Base-by-base conservation (phyloP, 2,888 invertebrate species). In the Notodonta dromedarius region DNA sequence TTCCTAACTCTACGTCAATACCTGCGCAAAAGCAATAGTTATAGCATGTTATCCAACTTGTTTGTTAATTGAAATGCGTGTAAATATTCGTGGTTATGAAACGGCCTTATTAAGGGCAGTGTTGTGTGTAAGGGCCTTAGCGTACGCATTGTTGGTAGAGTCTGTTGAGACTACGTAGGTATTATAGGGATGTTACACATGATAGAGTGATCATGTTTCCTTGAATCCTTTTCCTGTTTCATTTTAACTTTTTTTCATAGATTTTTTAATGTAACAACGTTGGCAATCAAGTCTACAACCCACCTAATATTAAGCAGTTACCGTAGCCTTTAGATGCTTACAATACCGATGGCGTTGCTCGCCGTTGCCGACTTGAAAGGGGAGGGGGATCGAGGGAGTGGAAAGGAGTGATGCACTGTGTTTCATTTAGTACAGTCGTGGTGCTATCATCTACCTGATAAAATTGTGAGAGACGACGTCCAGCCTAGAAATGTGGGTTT, bases 61-160 rank as follows among this genome's bases (percentile, higher is more conserved):
- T 88, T 86, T 80, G 88, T 89, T 91, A 91, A 91, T 91, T 90
- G 89, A 89, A 89, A 89, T 84, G 87, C 89, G 86, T 91, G 91
- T 89, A 89, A 89, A 89, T 89, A 88, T 82, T 84, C 77, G 74
- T 78, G 79, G 82, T 88, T 89, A 88, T 84, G 87, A 87, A 89
- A 90, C 80, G 74, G 80, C 75, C 83, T 82, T 83, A 83, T 83
- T 83, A 82, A 78, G 75, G 70, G 74, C 73, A 72, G 71, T 73
- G 69, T 69, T 60, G 66, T 71, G 73, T 71, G 64, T 65, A 61
- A 53, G 58, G 48, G 52, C 16, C 59, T 65, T 60, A 52, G 52
- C 32, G 32, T 32, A 46, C 46, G 50, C 52, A 32, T 52, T 52
- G 52, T 52, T 52, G 32, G 52, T 5, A 14, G 14, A 50, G 50